Percentiles rank a stretch among this genome's conserved stretches.
phyloP scores from a whole-genome alignment of 2,888 invertebrate genomes.

The Drosophila gaucha region DNA sequence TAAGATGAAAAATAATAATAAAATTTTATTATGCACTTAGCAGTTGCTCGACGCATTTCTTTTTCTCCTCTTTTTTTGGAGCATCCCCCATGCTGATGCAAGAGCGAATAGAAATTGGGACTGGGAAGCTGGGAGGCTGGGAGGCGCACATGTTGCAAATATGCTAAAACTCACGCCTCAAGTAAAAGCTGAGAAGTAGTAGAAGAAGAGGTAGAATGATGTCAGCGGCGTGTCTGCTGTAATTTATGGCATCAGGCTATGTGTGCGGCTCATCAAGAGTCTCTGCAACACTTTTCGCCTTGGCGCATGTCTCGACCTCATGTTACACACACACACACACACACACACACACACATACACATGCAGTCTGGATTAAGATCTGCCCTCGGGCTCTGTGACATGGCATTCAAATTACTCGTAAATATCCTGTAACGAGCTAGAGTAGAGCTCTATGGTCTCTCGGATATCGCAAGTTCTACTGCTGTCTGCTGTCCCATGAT shows the following conservation, averaged over 20 bases:
- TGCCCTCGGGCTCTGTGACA: conserved; percentile 11
- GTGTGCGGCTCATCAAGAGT: conserved; percentile 32
- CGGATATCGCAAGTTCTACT: conserved; percentile 5
- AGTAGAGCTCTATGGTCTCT: background rate
- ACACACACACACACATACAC: background rate
- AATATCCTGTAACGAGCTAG: conserved; percentile 43
- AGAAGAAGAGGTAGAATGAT: conserved; percentile 25
- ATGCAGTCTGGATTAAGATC: conserved; percentile 22
- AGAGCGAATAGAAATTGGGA: conserved; percentile 7
- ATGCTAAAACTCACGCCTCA: conserved; percentile 26
- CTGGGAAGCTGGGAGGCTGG: too few relatives aligned
- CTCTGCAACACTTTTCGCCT: conserved; percentile 39
- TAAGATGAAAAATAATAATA: conserved; percentile 64
- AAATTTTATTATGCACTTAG: conserved; percentile 76
- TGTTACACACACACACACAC: conserved; percentile 1
- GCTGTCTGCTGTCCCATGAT: conserved; percentile 46
- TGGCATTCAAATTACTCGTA: conserved; percentile 59
- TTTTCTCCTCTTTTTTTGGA: conserved; percentile 23
- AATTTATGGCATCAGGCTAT: conserved; percentile 52
- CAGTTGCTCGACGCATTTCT: conserved; percentile 43
- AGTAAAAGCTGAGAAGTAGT: background rate
- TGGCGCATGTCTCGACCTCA: conserved; percentile 14
- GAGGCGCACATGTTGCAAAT: conserved; percentile 29
- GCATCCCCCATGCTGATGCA: conserved; percentile 30
- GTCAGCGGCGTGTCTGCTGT: conserved; percentile 42